Base-by-base conservation (phyloP, 2,113 vertebrate species). In the Proterorhinus semilunaris region DNA sequence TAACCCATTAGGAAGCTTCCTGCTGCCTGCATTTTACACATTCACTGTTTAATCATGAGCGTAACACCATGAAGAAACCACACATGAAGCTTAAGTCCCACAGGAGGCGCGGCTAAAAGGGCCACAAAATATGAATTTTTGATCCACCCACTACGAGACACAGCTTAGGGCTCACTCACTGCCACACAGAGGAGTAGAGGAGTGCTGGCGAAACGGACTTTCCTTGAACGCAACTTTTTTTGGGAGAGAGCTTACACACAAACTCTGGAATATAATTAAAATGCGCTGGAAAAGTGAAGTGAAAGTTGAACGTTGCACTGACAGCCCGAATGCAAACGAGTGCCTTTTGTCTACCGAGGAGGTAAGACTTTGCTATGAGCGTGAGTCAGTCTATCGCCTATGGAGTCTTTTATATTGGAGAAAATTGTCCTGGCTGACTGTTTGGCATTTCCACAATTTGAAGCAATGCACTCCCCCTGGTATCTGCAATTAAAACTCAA, bases 241-340 rank as follows among this genome's bases (percentile, higher is more conserved):
- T 52, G 46, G 55, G 48, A 11, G 27, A 36, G 27, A 49, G 21
- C 65, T 6, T 7, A 58, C 27, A 58, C 27, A 48, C 21, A 50
- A 5, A 6, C 66, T 46, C 6, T 72, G 8, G 75, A 61, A 68
- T 57, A 0, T 58, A 45, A 36, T 36, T 36, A 70, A 82, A 91
- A 97, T 98, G 96, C 96, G 95, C 88, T 98, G 96, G 96, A 96
- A 95, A 91, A 93, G 92, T 48, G 93, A 94, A 68, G 91, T 90
- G 66, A 95, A 93, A 92, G 93, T 93, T 21, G 91, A 95, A 73
- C 92, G 94, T 71, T 82, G 89, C 78, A 87, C 89, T 45, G 90
- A 87, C 53, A 90, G 92, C 73, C 92, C 90, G 66, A 90, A 92
- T 81, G 92, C 91, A 71, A 79, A 87, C 72, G 93, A 91, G 21